These are phyloP conservation scores for Montipora efflorescens DNA, from an alignment of 64 coral and sea anemone species.

Conservation along the genomic window DNA sequence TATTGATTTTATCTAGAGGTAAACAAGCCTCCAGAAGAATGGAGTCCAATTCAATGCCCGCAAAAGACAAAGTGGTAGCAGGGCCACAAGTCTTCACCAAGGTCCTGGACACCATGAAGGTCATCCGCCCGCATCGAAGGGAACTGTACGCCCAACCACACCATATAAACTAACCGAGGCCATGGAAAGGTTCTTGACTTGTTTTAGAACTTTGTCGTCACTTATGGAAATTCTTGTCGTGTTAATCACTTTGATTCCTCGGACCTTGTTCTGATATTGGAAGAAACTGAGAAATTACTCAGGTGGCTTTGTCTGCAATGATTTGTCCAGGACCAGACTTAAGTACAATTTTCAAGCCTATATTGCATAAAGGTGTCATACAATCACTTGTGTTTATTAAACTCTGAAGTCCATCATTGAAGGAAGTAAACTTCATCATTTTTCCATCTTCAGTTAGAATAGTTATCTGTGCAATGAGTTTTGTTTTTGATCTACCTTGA, in stretches of 20 bases:
- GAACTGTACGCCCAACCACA: no score
- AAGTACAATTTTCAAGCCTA: conserved; percentile 22
- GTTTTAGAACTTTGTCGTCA: no score
- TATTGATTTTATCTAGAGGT: neutral
- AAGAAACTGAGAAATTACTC: conserved; percentile 40
- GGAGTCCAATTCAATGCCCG: neutral
- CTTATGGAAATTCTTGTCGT: no score
- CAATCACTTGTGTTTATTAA: conserved; percentile 28
- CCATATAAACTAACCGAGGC: no score
- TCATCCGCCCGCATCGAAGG: no score
- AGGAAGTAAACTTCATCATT: conserved; percentile 41
- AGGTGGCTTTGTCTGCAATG: conserved; percentile 39
- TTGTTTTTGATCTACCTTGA: neutral
- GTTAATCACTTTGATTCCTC: no score
- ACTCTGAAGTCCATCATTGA: conserved; percentile 72
- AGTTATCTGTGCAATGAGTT: conserved; percentile 44
- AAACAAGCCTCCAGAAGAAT: neutral
- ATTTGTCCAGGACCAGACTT: conserved; percentile 45
- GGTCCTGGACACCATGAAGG: no score
- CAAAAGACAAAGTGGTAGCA: neutral
- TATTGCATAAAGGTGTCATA: neutral
- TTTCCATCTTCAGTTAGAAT: conserved; percentile 12
- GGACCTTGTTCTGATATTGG: no score
- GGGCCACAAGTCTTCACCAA: neutral
- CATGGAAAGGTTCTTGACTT: no score